Conservation (phyloP, 2,888 invertebrate genomes). For the Nymphalis urticae region DNA sequence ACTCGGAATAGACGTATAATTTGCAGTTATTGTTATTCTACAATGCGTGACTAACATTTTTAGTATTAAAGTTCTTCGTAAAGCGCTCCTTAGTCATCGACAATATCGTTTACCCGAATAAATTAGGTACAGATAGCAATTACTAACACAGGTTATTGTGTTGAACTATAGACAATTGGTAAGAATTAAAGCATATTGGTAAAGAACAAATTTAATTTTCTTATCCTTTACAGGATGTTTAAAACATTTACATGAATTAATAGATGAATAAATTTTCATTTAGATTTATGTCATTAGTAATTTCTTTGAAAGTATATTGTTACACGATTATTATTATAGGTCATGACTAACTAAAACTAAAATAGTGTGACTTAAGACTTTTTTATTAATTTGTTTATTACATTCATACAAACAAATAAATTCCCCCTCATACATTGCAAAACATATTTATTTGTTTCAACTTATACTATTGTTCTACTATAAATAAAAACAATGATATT, state of each 20-base stretch:
- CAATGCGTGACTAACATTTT: slow-evolving; percentile 32
- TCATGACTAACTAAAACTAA: slow-evolving; percentile 14
- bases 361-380: slow-evolving; percentile 17
- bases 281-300: too few relatives aligned
- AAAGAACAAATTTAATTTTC: not conserved
- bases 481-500: slow-evolving; percentile 18
- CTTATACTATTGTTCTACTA: slow-evolving; percentile 7
- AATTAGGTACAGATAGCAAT: slow-evolving; percentile 7
- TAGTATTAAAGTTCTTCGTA: slow-evolving; percentile 26
- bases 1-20: slow-evolving; percentile 11
- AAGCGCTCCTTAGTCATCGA: slow-evolving; percentile 27
- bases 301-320: too few relatives aligned
- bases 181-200: too few relatives aligned
- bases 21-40: slow-evolving; percentile 30
- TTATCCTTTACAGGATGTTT: not conserved
- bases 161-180: not conserved
- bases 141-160: not conserved
- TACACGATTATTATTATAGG: not conserved
- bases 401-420: slow-evolving; percentile 4
- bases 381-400: slow-evolving; percentile 18
- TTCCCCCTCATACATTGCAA: not conserved
- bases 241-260: not conserved
- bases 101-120: slow-evolving; percentile 20
- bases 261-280: too few relatives aligned
- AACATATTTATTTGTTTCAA: slow-evolving; percentile 16